Evolutionary conservation across 2,888 invertebrate genomes (phyloP), one percentile per base, ranked within the genome.

Genomic region (Rotaria sp.): DNA sequence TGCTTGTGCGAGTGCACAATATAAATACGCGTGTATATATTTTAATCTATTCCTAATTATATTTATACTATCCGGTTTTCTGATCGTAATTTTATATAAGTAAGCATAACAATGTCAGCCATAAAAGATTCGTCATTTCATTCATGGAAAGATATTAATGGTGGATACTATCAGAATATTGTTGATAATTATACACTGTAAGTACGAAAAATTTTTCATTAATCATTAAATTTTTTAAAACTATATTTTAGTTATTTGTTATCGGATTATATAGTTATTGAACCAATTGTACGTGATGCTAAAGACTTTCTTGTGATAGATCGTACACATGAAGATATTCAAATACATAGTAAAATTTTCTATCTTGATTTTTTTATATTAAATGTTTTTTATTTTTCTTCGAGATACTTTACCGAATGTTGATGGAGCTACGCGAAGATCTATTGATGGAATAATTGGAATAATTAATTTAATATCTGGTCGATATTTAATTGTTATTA

Each of bases 371-470:
- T 35, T n/a, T 67, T 15, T 18, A 18, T 3, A 4, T 5, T 2
- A 59, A n/a, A 3, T 67, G 38, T 35, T 35, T 67, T 15, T 1
- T 21, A 30, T 67, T 21, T 30, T 35, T 18, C 15, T 67, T 67
- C 21, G 2, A 67, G 67, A 35, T 67, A 67, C 35, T 21, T 38
- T 35, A 35, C 67, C 67, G 1, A 67, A 67, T 35, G 35, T 35
- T 30, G 35, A 67, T 67, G 84, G 45, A 35, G 48, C 84, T 35
- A 55, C 24, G 13, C 30, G 57, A 74, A 84, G 38, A 74, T 74
- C 59, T 35, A 75, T 86, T 38, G 26, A 86, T 86, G 86, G 67
- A 26, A 45, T 86, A 15, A 84, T 85, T 38, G 86, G 86, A n/a
- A 26, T 84, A 7, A 86, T 86, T 26, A 74, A 80, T 74, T 26